Conservation (phyloP, 2,888 invertebrate species). For the Hirtodrosophila histrioides region DNA sequence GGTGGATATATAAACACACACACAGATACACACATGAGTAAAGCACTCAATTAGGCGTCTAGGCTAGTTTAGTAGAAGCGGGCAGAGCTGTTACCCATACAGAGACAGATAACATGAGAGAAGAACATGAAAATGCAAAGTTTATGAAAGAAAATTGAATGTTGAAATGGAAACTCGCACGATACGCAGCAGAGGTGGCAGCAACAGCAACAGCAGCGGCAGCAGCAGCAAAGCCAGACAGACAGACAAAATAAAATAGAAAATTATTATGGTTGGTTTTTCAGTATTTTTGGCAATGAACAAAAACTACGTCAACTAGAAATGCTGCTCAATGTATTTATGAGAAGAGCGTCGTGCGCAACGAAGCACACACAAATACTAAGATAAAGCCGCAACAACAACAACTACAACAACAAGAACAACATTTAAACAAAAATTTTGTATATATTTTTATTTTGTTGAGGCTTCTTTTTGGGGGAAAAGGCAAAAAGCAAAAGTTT, state of each 20-base stretch:
- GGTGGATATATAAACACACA: not conserved
- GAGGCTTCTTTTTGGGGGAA: constrained; percentile 40
- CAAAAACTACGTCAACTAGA: constrained; percentile 72
- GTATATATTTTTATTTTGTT: constrained; percentile 13
- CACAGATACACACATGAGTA: constrained; percentile 9
- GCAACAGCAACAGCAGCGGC: too few relatives aligned
- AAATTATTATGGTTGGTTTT: constrained; percentile 9
- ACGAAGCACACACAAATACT: constrained; percentile 52
- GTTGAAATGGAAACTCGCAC: constrained; percentile 78
- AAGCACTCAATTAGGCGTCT: constrained; percentile 66
- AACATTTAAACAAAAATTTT: constrained; percentile 12
- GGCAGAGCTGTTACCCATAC: constrained; percentile 13
- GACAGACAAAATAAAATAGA: constrained; percentile 27
- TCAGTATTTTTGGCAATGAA: constrained; percentile 82
- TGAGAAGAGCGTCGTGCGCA: constrained; percentile 78
- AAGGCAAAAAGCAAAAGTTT: constrained; percentile 75
- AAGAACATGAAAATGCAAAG: constrained; percentile 55
- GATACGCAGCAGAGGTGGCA: constrained; percentile 31
- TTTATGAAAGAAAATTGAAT: constrained; percentile 75
- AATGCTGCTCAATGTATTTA: constrained; percentile 56
- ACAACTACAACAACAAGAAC: constrained; percentile 23
- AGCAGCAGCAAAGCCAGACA: not conserved
- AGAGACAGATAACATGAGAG: not conserved
- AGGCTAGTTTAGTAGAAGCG: constrained; percentile 24
- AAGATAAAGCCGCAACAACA: constrained; percentile 30